A percentile compares a stretch with the other conserved stretches of the same genome.
Evolutionary conservation across 2,888 invertebrate species (phyloP).

Genomic region (Caenorhabditis plicata): DNA sequence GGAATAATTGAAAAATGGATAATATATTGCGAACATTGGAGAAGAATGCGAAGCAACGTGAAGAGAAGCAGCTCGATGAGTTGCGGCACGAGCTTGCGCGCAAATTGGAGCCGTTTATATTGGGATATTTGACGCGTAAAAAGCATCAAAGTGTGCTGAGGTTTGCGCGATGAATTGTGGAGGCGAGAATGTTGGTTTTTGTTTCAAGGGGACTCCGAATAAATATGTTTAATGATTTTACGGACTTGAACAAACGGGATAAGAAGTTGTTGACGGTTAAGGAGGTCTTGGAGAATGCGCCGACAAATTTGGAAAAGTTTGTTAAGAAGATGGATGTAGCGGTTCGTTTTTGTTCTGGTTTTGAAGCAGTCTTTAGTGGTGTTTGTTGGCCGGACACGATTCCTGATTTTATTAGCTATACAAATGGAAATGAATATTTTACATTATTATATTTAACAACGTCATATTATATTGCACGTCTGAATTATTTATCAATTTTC

Average conservation of each 20-base stretch:
- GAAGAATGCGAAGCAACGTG: conserved; percentile 40
- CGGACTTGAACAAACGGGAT: conserved; percentile 30
- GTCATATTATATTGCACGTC: too few species aligned
- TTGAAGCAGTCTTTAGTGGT: too few species aligned
- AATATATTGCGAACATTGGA: conserved; percentile 32
- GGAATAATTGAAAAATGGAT: conserved; percentile 18
- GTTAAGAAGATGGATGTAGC: conserved; percentile 21
- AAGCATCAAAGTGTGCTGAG: conserved; percentile 13
- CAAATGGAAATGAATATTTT: too few species aligned
- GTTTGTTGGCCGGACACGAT: too few species aligned
- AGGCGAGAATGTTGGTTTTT: not conserved
- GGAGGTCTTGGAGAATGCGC: conserved; percentile 17
- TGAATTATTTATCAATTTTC: too few species aligned
- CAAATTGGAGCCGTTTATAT: conserved; percentile 29
- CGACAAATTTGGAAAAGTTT: conserved; percentile 10
- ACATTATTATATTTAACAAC: too few species aligned
- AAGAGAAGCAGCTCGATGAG: conserved; percentile 25
- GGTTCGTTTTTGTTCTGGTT: too few species aligned
- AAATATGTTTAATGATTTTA: conserved; percentile 26
- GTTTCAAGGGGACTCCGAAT: conserved; percentile 15
- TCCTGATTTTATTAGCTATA: too few species aligned
- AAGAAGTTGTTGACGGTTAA: conserved; percentile 17
- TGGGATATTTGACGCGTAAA: conserved; percentile 34
- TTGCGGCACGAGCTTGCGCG: conserved; percentile 17
- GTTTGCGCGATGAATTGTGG: conserved; percentile 1